Percentiles rank a stretch among this genome's conserved stretches.
phyloP scores from a whole-genome alignment of 2,888 invertebrate genomes.

The Ophioninae sp. region DNA sequence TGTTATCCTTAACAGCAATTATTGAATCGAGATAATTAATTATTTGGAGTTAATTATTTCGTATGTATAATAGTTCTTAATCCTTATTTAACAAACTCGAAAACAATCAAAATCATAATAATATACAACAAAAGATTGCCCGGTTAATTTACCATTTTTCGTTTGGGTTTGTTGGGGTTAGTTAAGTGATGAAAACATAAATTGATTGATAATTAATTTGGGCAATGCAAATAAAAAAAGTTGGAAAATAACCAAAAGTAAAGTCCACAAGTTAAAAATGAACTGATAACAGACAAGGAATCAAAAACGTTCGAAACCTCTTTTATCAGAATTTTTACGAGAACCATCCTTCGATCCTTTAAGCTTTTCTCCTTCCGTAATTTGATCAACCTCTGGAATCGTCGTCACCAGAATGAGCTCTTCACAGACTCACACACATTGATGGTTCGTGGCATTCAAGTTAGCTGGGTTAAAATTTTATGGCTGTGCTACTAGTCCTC shows the following conservation, averaged over 20 bases:
- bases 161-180: no score
- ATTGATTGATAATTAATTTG: no score
- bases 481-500: slow-evolving; percentile 30
- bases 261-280: no score
- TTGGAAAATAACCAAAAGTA: no score
- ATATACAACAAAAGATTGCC: no score
- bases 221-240: no score
- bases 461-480: slow-evolving; percentile 48
- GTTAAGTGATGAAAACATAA: no score
- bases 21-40: not conserved
- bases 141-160: no score
- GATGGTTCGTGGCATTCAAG: slow-evolving; percentile 1
- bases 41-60: no score
- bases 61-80: no score
- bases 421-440: not conserved
- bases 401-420: not conserved
- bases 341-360: not conserved
- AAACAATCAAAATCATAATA: no score
- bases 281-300: not conserved
- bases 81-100: no score
- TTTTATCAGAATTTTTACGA: not conserved
- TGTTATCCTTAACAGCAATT: not conserved
- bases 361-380: not conserved
- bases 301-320: not conserved
- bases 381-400: not conserved